Percentiles rank a stretch among this genome's conserved stretches.
These are phyloP conservation scores for Paraplagusia blochii DNA, from an alignment of 2,113 vertebrate species.

Conservation along the genomic window DNA sequence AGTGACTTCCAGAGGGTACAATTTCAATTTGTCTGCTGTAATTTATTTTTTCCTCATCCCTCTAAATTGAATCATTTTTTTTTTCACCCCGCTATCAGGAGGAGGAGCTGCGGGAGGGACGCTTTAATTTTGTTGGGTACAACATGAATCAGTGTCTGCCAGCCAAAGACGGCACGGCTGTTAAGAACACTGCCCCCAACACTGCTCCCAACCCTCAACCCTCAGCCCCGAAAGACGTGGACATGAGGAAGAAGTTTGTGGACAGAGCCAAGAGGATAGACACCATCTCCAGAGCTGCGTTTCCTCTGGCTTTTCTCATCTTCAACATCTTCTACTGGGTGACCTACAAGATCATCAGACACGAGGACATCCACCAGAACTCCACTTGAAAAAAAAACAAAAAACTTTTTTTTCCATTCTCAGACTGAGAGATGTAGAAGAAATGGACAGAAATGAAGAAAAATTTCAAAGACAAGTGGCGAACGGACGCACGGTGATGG, in stretches of 20 bases:
- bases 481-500: conserved; percentile 28
- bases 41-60: background rate
- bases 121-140: conserved; percentile 93
- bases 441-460: conserved; percentile 25
- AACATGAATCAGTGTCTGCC: conserved; percentile 90
- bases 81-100: conserved; percentile 73
- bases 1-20: background rate
- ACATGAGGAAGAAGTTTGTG: conserved; percentile 96
- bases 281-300: conserved; percentile 94
- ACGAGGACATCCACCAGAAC: conserved; percentile 89
- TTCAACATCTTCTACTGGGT: conserved; percentile 99
- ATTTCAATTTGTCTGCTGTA: background rate
- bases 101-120: conserved; percentile 88
- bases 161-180: conserved; percentile 85
- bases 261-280: conserved; percentile 98
- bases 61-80: background rate
- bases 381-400: conserved; percentile 62
- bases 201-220: conserved; percentile 72
- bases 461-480: conserved; percentile 10
- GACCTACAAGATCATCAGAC: conserved; percentile 97
- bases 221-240: conserved; percentile 82
- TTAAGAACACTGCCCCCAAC: conserved; percentile 82
- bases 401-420: conserved; percentile 33
- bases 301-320: conserved; percentile 96
- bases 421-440: conserved; percentile 48